Percentiles rank a stretch among this genome's conserved stretches.
phyloP scores from a whole-genome alignment of 2,888 invertebrate species.

The Hemaris fuciformis region DNA sequence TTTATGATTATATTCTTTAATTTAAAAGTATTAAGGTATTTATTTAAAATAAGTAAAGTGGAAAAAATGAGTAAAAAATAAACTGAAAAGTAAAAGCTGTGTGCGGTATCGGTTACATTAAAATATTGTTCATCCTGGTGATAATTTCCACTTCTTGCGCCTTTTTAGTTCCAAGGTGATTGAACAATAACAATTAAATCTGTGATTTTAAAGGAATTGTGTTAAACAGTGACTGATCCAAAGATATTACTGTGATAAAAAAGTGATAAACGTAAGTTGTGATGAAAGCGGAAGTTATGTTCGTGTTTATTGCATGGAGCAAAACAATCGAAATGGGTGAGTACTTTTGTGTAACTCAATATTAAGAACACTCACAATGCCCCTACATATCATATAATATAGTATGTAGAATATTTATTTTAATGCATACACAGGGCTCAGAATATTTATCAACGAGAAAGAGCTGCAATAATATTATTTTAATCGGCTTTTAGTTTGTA shows the following conservation, averaged over 20 bases:
- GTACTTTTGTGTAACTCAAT: slow-evolving; percentile 18
- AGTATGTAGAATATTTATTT: no score
- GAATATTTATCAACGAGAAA: no score
- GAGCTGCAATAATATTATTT: no score
- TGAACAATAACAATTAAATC: neutral
- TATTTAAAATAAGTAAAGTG: no score
- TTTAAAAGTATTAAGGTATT: no score
- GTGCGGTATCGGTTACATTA: neutral
- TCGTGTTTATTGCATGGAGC: neutral
- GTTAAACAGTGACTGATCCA: slow-evolving; percentile 16
- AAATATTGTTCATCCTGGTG: neutral
- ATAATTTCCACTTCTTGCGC: neutral
- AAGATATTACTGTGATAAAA: slow-evolving; percentile 21
- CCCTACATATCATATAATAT: no score
- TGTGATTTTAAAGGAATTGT: slow-evolving; percentile 17
- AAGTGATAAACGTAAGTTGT: slow-evolving; percentile 18
- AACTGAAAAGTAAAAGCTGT: no score
- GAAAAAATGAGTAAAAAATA: no score
- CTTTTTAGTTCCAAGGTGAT: neutral
- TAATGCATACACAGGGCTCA: no score
- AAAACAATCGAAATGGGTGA: slow-evolving; percentile 36
- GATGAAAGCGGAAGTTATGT: slow-evolving; percentile 1
- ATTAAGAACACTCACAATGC: no score
- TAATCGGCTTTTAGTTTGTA: no score
- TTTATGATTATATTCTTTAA: neutral